Base-by-base conservation (phyloP, 2,797 vertebrate genomes). In the Centropyge bicolor region DNA sequence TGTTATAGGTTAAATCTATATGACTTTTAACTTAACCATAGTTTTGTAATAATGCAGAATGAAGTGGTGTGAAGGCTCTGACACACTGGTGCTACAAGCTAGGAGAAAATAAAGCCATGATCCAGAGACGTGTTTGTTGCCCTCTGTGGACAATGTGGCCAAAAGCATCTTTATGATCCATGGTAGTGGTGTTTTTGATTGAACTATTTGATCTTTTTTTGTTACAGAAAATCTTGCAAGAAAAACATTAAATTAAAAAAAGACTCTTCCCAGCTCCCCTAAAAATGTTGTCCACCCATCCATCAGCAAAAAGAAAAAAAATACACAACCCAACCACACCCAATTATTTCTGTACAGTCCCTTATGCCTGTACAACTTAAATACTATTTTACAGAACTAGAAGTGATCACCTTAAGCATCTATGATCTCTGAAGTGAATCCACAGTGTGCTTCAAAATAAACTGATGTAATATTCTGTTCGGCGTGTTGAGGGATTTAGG, bases 401-500 rank as follows among this genome's bases (percentile, higher is more conserved):
- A 48, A 35, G 41, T 5, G 49, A 48, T 41, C 14, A 14, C 22
- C 41, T 16, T 9, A 52, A 59, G 7, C 45, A 10, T 45, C 59
- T 24, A 4, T 56, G 57, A 61, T 48, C 16, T 54, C 38, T 36
- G 14, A 43, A 22, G 52, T 38, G 16, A 52, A 24, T 70, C 41
- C 57, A 54, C 14, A 54, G 27, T 62, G 38, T 45, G 27, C 38
- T 27, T n/a, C 6, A 11, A 11, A 45, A 22, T 20, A n/a, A 43
- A 20, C 20, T 66, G 27, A 60, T 52, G 43, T 5, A 52, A 45
- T 66, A 38, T n/a, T 45, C 20, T 75, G 45, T 70, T 59, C 36
- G 46, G 11, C 9, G 11, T 46, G 24, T 22, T 3, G 22, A 62
- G 24, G 64, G 68, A 84, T 80, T 76, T 36, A 59, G 14, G 9